Base-by-base conservation (phyloP, 1,140 invertebrate genomes). In the Marisa cornuarietis region DNA sequence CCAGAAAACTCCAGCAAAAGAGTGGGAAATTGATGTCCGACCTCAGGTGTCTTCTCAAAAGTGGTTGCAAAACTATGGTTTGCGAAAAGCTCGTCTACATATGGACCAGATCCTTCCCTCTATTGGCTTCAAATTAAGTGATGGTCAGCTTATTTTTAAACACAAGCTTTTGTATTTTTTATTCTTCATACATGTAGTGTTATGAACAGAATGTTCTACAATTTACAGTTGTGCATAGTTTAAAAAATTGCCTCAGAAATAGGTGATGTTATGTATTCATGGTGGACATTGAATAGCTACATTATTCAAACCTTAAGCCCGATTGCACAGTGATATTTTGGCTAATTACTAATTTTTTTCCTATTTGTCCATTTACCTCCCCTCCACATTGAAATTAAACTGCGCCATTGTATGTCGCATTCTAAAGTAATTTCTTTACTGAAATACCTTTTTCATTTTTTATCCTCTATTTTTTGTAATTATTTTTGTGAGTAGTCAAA, bases 61-160 rank as follows among this genome's bases (percentile, higher is more conserved):
- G 79, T 91, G 90, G 90, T 79, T 91, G 7, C 84, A 87, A 69
- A 88, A 88, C 74, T 90, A 90, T 79, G 90, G 90, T 0, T 84
- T 91, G 31, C 84, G 86, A 68, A 86, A 86, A 71, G 89, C 88
- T 78, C 85, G 86, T 42, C 81, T 91, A 18, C 83, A 87, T 16
- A 81, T 91, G 42, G 73, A 85, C 54, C 85, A 88, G 71, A 85
- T 91, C n/a, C 75, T 91, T 24, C 87, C 87, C n/a, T 78, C 83
- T 26, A 88, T 91, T 78, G 90, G 90, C n/a, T 91, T 91, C 78
- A 90, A 90, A 82, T 85, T 89, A 49, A 84, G 81, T 82, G 88
- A 90, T 81, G 89, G 90, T 91, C 78, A 79, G 85, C 79, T 31
- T 74, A 26, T 54, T 71, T 9, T 54, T 26, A 52, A 77, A 66